Evolutionary conservation across 1,140 invertebrate species (phyloP), one percentile per base, ranked within the genome.

Genomic region (Drosophila mauritiana): DNA sequence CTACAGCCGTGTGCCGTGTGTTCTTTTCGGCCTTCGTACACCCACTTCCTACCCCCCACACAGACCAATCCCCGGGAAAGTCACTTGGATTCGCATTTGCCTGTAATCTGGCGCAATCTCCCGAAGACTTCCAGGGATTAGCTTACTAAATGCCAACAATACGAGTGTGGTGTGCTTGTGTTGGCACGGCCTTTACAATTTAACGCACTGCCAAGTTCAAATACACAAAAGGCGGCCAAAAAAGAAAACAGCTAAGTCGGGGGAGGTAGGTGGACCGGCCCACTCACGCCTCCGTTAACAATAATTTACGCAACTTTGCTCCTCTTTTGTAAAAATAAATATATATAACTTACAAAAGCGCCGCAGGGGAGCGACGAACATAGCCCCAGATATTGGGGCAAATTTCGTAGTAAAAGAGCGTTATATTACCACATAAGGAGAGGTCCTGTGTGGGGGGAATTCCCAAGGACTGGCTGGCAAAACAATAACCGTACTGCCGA

Each of bases 221-320:
- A 88, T 88, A 89, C 83, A 89, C 79, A 88, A 83, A 88, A 88
- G 80, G 63, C 79, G 46, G 63, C 76, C 74, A 48, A 67, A 52
- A 78, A 70, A 48, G 42, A 43, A 37, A 74, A 67, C 22, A 69
- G 40, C 52, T 45, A 65, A 73, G 61, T 55, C 34, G 51, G 39
- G 37, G 40, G 27, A 3, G 15, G 27, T 8, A 0, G 8, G 36
- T 10, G 46, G 39, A 34, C 36, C 79, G 77, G 56, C 63, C 55
- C 77, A 65, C 72, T 89, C 83, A 88, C 83, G 83, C 83, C 84
- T 83, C 76, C 48, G 79, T 88, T 88, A 83, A 89, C 83, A 88
- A 88, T 88, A 88, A 88, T 88, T 88, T 89, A 88, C 83, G 83
- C 83, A 88, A 88, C 83, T 88, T 88, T 88, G 83, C 83, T 78